Percentiles rank a stretch among this genome's conserved stretches.
Conservation (phyloP, 2,113 vertebrate species). For the Xenopus tropicalis region UCB_Xtro_10.0 CM004445.2:113327501-113328000, state of each 20-base stretch:
- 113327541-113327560: not conserved
- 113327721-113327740: constrained; percentile 87
- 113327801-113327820: constrained; percentile 85
- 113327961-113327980: constrained; percentile 83
- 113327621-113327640: not conserved
- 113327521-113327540: not conserved
- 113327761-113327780: constrained; percentile 60
- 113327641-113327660: constrained; percentile 34
- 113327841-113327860: constrained; percentile 98
- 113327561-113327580: not conserved
- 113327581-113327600: constrained; percentile 13
- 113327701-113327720: constrained; percentile 68
- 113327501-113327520: too few species aligned
- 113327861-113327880: constrained; percentile 93
- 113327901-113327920: constrained; percentile 95
- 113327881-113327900: constrained; percentile 98
- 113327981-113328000: constrained; percentile 75
- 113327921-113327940: constrained; percentile 99
- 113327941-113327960: constrained; percentile 97
- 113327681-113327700: constrained; percentile 49
- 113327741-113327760: constrained; percentile 83
- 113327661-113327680: constrained; percentile 47
- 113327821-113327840: constrained; percentile 85
- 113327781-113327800: constrained; percentile 78
- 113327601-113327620: not conserved